These are phyloP conservation scores for Eidolon helvum DNA, from an alignment of 2,113 vertebrate species.

Conservation along the genomic window DNA sequence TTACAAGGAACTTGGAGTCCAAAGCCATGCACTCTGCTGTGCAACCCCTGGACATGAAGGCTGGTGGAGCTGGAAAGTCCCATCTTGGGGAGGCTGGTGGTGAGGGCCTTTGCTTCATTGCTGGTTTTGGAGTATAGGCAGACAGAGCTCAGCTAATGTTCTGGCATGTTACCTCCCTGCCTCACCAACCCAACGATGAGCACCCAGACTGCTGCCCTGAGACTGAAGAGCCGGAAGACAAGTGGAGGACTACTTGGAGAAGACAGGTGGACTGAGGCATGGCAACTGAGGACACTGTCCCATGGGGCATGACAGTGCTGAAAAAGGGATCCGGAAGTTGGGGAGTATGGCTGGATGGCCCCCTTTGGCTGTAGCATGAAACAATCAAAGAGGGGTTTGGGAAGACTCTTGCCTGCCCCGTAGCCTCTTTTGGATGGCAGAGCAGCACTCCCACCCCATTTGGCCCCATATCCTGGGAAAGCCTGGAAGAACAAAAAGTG, in stretches of 20 bases:
- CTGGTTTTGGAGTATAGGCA: neutral
- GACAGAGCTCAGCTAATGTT: neutral
- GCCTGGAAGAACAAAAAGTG: neutral
- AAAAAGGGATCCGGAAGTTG: too few species aligned
- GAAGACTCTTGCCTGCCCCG: too few species aligned
- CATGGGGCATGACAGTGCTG: neutral
- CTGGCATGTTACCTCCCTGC: too few species aligned
- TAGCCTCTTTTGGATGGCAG: neutral
- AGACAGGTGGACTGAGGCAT: neutral
- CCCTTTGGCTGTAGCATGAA: neutral
- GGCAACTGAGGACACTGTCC: neutral
- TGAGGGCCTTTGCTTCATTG: neutral
- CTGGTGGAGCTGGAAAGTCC: neutral
- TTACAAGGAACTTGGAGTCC: neutral
- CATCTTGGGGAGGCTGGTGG: neutral
- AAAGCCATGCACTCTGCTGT: fast-evolving
- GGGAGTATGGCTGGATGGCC: neutral
- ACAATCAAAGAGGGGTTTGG: neutral
- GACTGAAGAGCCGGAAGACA: neutral
- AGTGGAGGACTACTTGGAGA: neutral
- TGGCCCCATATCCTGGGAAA: neutral
- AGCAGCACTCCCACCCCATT: neutral
- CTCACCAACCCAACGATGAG: neutral
- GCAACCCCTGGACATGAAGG: neutral
- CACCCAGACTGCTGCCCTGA: neutral